Evolutionary conservation across 2,113 vertebrate genomes (phyloP), one percentile per base, ranked within the genome.

Genomic region (Rissa tridactyla): DNA sequence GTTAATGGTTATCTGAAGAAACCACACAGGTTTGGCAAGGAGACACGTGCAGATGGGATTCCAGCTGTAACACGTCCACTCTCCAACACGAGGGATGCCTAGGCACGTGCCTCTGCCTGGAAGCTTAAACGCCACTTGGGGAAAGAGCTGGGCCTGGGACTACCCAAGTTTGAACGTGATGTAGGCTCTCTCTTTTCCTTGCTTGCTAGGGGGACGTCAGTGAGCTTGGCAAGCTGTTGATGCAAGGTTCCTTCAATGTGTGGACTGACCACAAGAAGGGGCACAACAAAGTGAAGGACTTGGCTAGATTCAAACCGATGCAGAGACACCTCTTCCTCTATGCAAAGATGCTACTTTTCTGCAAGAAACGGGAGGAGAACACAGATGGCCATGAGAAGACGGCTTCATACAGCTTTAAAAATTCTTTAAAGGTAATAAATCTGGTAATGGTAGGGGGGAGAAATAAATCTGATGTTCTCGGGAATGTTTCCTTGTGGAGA

Each of bases 271-370:
- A 99, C 97, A 99, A 99, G 93, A 99, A 98, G 88, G 99, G 99
- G 23, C 99, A 99, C 95, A 99, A 98, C 96, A 99, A 99, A 97
- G 99, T 99, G 90, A 99, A 99, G 97, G 99, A 99, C 95, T 97
- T 99, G 96, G 99, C 99, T 10, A 97, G 99, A 68, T 99, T 99
- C 91, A 99, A 99, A 94, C 99, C 99, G 8, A 99, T 99, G 99
- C 99, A 99, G 94, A 98, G 99, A 61, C 99, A 99, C 75, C 98
- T 99, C 51, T 99, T 99, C 92, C 98, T 99, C 7, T 99, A 99
- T 25, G 97, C 99, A 77, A 99, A 98, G 96, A 99, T 99, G 92
- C 96, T 99, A 2, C 97, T 99, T 68, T 99, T 99, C 96, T 99
- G 99, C 96, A 99, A 99, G 97, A 99, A 99, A 69, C 98, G 98